Percentiles rank a stretch among this genome's conserved stretches.
These are phyloP conservation scores for Peucedramus taeniatus DNA, from an alignment of 2,113 vertebrate species.

Conservation along the genomic window DNA sequence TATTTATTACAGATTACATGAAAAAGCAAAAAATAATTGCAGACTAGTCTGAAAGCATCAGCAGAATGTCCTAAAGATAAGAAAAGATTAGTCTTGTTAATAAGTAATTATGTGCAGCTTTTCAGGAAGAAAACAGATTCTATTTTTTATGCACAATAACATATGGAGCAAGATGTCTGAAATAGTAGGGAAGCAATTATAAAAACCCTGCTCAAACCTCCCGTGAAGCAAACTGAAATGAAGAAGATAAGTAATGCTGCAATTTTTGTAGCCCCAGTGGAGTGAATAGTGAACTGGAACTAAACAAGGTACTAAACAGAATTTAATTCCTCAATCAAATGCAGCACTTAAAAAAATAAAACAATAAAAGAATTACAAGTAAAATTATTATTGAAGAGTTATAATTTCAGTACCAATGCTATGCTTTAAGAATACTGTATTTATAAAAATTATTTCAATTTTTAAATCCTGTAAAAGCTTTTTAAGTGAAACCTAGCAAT, in stretches of 20 bases:
- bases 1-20: slow-evolving; percentile 30
- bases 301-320: not conserved
- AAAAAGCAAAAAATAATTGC: slow-evolving; percentile 2
- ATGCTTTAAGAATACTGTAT: not conserved
- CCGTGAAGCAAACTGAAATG: not conserved
- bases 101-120: slow-evolving; percentile 9
- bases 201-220: not conserved
- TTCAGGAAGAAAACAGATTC: slow-evolving; percentile 19
- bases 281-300: not conserved
- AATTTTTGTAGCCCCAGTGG: not conserved
- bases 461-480: not conserved
- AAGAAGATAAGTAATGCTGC: not conserved
- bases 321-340: not conserved
- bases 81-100: not conserved
- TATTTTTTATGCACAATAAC: not conserved
- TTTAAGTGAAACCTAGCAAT: not conserved
- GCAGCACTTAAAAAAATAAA: not conserved
- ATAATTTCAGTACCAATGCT: not conserved
- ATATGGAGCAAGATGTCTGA: not conserved
- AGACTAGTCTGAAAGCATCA: not conserved
- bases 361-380: not conserved
- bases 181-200: not conserved
- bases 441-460: not conserved
- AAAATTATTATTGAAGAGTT: not conserved
- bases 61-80: slow-evolving; percentile 21